Base-by-base conservation (phyloP, 2,113 vertebrate genomes). In the Riparia riparia region DNA sequence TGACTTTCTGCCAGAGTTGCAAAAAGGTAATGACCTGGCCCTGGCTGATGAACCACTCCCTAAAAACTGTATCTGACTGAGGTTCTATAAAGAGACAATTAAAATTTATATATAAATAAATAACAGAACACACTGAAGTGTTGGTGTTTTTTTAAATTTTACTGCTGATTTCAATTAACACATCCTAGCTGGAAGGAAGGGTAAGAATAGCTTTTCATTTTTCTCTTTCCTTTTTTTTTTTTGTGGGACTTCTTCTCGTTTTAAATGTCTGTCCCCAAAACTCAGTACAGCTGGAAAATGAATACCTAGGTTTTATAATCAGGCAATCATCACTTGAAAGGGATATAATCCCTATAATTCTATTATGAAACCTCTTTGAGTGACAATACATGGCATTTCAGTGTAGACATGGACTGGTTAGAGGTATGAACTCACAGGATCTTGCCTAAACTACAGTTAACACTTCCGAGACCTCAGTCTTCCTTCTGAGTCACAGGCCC, bases 81-180 rank as follows among this genome's bases (percentile, higher is more conserved):
- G 31, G 56, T 26, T 69, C 44, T 31, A 61, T 72, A 56, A 82
- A 57, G 12, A 68, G 4, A 50, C 17, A 73, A 79, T 12, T 5
- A 29, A 64, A 65, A 80, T 49, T 39, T 6, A 1, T 37, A 63
- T 81, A n/a, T 32, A 12, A 74, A 6, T 22, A 87, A 45, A 2
- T 64, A 57, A 58, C 32, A 25, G 5, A 74, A 72, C 25, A 51
- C 9, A 42, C 3, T 19, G 21, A 61, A 69, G n/a, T 19, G 3
- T 10, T 73, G 17, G 4, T 2, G 0, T 3, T 22, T 47, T 37
- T 49, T 21, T 3, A 2, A 56, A 34, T 32, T 28, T 50, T 61
- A 32, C 10, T 64, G 16, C 47, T 80, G 31, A 61, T 83, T 94
- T 87, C n/a, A 45, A 32, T 74, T 45, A 37, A 37, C 64, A n/a